Conservation (phyloP, 2,113 vertebrate species). For the Hippoglossus stenolepis region DNA sequence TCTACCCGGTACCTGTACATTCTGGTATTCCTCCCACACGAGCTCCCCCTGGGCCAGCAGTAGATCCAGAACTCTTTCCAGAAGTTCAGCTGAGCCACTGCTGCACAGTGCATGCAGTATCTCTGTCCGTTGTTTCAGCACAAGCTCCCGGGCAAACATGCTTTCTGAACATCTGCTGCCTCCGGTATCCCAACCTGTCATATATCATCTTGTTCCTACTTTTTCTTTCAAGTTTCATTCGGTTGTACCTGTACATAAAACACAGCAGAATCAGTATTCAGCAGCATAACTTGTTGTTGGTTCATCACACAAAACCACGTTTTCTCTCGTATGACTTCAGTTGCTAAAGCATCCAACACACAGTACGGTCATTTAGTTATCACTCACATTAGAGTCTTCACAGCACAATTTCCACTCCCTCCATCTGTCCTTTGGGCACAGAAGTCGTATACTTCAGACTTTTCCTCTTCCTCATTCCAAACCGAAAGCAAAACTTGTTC, state of each 20-base stretch:
- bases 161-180: conserved; percentile 6
- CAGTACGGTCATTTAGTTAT: background rate
- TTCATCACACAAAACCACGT: too few species aligned
- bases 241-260: too few species aligned
- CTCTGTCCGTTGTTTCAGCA: conserved; percentile 80
- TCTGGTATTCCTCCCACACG: conserved; percentile 87
- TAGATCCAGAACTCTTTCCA: conserved; percentile 85
- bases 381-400: conserved; percentile 17
- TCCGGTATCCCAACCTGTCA: conserved; percentile 3
- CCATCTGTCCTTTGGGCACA: background rate
- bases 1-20: conserved; percentile 69
- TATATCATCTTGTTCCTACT: background rate
- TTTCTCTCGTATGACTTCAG: too few species aligned
- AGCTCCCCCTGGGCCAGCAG: conserved; percentile 83
- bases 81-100: conserved; percentile 80
- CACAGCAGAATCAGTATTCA: background rate
- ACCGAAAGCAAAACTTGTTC: conserved; percentile 42
- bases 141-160: conserved; percentile 78
- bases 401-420: conserved; percentile 4
- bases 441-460: rapidly evolving
- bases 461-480: conserved; percentile 61
- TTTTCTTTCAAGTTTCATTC: too few species aligned
- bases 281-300: background rate
- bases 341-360: too few species aligned
- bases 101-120: conserved; percentile 81